Conservation (phyloP, 2,797 vertebrate genomes). For the Gallinago nigripennis region DNA sequence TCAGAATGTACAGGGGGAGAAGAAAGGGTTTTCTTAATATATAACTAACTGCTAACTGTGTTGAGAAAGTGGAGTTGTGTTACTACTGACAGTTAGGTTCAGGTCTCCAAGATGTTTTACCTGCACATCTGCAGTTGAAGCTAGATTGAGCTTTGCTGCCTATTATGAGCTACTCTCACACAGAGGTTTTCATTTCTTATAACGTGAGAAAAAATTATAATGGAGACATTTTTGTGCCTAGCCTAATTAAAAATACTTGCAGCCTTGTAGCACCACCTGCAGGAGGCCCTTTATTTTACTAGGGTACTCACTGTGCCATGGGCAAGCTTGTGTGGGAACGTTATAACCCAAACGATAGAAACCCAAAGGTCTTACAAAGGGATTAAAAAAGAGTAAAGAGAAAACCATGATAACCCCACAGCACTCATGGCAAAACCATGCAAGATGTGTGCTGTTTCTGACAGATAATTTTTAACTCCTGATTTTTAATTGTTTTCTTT, state of each 20-base stretch:
- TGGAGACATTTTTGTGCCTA: background rate
- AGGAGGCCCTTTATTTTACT: constrained; percentile 66
- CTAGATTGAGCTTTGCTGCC: background rate
- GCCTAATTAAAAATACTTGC: constrained; percentile 54
- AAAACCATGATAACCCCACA: background rate
- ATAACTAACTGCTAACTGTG: background rate
- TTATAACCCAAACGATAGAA: background rate
- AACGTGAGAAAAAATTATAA: background rate
- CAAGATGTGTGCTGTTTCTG: background rate
- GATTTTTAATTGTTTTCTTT: background rate
- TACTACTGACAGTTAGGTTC: background rate
- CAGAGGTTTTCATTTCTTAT: background rate
- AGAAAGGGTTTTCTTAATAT: background rate
- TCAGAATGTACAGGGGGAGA: background rate
- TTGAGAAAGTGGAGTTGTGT: background rate
- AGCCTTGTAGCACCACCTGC: constrained; percentile 80
- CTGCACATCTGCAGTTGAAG: background rate
- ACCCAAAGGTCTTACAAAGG: background rate
- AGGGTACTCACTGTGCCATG: background rate
- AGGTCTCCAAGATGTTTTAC: background rate
- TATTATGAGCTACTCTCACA: background rate
- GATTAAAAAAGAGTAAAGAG: background rate
- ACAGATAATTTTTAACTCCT: background rate
- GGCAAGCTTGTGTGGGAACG: background rate
- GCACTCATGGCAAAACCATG: background rate